A percentile compares a stretch with the other conserved stretches of the same genome.
Conservation (phyloP, 2,797 vertebrate species). For the Synaphobranchus kaupii region DNA sequence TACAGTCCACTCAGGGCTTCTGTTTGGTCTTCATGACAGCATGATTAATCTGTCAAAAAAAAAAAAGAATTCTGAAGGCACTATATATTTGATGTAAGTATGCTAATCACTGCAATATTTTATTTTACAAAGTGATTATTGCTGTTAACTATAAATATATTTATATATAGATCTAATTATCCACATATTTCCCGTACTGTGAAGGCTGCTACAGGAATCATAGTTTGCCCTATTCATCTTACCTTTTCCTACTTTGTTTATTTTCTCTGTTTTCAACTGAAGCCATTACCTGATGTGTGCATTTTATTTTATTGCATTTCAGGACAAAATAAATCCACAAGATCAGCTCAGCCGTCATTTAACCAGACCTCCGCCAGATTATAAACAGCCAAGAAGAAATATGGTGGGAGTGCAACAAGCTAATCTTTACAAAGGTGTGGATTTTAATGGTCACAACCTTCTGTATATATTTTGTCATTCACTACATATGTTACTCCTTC, state of each 20-base stretch:
- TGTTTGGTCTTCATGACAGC: too few relatives aligned
- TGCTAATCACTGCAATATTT: too few relatives aligned
- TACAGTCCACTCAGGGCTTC: too few relatives aligned
- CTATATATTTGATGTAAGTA: too few relatives aligned
- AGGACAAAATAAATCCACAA: constrained; percentile 87
- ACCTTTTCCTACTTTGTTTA: not conserved
- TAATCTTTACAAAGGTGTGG: constrained; percentile 82
- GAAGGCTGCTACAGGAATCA: not conserved
- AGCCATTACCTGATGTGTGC: not conserved
- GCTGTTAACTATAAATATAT: too few relatives aligned
- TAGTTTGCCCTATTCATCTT: not conserved
- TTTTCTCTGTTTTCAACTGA: not conserved
- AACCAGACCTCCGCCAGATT: constrained; percentile 92
- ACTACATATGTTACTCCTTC: not conserved
- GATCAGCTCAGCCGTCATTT: constrained; percentile 91
- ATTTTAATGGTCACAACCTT: not conserved
- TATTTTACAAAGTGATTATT: too few relatives aligned
- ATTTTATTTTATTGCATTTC: constrained; percentile 47
- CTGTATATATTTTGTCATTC: not conserved
- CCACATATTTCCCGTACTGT: too few relatives aligned
- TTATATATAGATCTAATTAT: too few relatives aligned
- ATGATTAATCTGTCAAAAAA: too few relatives aligned
- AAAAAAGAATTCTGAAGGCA: too few relatives aligned
- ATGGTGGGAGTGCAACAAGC: constrained; percentile 77
- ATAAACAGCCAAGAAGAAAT: constrained; percentile 87